phyloP scores from a whole-genome alignment of 2,888 invertebrate genomes.

The Epistrophe grossulariae region DNA sequence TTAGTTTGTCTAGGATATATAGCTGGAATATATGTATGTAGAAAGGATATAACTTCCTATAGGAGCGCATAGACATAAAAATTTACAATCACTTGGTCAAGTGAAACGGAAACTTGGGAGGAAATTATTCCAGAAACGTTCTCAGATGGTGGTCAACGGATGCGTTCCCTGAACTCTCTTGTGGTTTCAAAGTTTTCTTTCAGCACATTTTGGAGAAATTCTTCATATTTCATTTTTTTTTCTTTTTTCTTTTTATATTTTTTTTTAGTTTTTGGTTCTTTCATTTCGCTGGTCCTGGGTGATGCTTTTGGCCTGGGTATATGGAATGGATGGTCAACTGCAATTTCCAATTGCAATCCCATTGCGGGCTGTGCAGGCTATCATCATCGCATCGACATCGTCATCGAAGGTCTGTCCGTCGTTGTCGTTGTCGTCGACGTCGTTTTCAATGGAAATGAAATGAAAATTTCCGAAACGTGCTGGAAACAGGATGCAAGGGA shows the following conservation, averaged over 20 bases:
- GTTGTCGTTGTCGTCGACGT: slow-evolving; percentile 41
- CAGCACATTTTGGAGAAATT: slow-evolving; percentile 59
- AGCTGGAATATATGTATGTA: slow-evolving; percentile 1
- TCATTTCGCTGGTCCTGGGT: slow-evolving; percentile 29
- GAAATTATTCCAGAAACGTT: slow-evolving; percentile 74
- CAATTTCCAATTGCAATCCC: slow-evolving; percentile 67
- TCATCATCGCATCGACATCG: slow-evolving; percentile 55
- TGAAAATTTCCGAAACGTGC: slow-evolving; percentile 72
- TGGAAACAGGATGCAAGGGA: slow-evolving; percentile 29
- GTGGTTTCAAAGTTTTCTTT: slow-evolving; percentile 58
- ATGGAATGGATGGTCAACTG: slow-evolving; percentile 54
- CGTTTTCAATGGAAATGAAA: slow-evolving; percentile 68
- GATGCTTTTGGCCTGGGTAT: neutral
- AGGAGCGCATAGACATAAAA: slow-evolving; percentile 69
- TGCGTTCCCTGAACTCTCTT: slow-evolving; percentile 51
- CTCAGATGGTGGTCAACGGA: slow-evolving; percentile 70
- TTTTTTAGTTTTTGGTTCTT: slow-evolving; percentile 32
- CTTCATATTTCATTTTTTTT: neutral
- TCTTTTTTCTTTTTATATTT: neutral
- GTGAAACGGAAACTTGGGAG: slow-evolving; percentile 75
- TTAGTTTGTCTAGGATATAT: neutral
- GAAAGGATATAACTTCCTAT: slow-evolving; percentile 66
- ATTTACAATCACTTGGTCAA: slow-evolving; percentile 76
- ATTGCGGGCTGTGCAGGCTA: slow-evolving; percentile 53
- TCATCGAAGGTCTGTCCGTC: slow-evolving; percentile 35